Base-by-base conservation (phyloP, 92 coral and sea anemone species). In the Phymanthus crucifer region DNA sequence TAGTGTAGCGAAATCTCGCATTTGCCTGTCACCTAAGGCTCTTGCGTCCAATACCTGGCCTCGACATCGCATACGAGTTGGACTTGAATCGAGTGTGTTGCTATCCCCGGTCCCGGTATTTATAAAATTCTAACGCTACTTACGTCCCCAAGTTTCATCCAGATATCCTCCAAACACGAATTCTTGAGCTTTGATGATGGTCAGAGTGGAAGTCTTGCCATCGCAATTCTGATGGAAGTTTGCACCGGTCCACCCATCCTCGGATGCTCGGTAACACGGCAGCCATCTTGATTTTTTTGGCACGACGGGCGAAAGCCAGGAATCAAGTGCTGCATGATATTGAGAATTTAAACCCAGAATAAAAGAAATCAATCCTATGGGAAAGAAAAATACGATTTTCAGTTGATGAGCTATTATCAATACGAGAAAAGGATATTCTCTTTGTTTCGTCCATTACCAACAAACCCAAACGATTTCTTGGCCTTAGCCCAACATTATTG, bases 161-260 rank as follows among this genome's bases (percentile, higher is more conserved):
- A 86, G 71, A 86, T 86, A 92, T 77, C 97, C 97, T 26, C 97
- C 97, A 61, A 92, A 89, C 29, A 92, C 72, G 35, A 54, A 89
- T n/a, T 83, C 76, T 36, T 86, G 73, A 1, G 84, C 91, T 76
- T 86, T 85, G 2, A 85, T 77, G 66, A 92, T 48, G 0, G 90
- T 87, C 11, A 92, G 74, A 26, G 93, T 92, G 2, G 83, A 54
- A 17, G 19, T 70, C 21, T 45, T 58, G 10, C 29, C 29, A 43
- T 61, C 81, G 56, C 97, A 92, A 1, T 72, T 38, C 23, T 38
- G 46, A 47, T 76, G 86, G 71, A 89, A 89, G 26, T 13, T 61
- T 18, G 79, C 32, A 46, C 86, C 83, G 24, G 32, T 70, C 90
- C 88, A 89, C 6, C 80, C 78, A 31, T 85, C 65, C 17, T 64